Evolutionary conservation across 2,888 invertebrate species (phyloP), one percentile per base, ranked within the genome.

Genomic region (Stratiomys singularior): DNA sequence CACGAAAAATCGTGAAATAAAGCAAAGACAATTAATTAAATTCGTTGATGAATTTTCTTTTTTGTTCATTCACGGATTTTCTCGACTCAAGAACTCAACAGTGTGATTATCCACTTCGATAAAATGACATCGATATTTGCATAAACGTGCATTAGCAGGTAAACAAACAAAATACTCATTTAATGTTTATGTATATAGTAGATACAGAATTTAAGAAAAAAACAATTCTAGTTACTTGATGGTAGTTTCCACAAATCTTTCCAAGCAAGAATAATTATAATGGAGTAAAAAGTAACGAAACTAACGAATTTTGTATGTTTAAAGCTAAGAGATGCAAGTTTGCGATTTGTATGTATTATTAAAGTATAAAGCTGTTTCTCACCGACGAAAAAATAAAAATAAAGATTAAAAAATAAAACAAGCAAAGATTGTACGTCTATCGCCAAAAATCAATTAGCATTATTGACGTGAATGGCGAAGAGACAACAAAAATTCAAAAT

Each of bases 41-140:
- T n/a, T n/a, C n/a, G n/a, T n/a, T n/a, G n/a, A n/a, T n/a, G n/a
- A n/a, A n/a, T n/a, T n/a, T n/a, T n/a, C n/a, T n/a, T n/a, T n/a
- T n/a, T n/a, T n/a, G n/a, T n/a, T n/a, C n/a, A n/a, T n/a, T n/a
- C n/a, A n/a, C n/a, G n/a, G n/a, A n/a, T n/a, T 37, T 37, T 37
- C 3, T 5, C 25, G 15, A 47, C 11, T 25, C 46, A 74, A 74
- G 74, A 74, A 74, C 74, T 74, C 74, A 74, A 58, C 30, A 58
- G 74, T 74, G 74, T 74, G 74, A 74, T 74, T 25, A 13, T 30
- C 11, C 18, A 72, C n/a, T 46, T 23, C 23, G 69, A 47, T 25
- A 18, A 58, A 74, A 74, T 21, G 30, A 74, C 74, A 74, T 74
- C 74, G 60, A 74, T 44, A 44, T 74, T 30, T 63, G 13, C 27